Evolutionary conservation across 2,888 invertebrate species (phyloP).

Genomic region (Apodemia mormo): DNA sequence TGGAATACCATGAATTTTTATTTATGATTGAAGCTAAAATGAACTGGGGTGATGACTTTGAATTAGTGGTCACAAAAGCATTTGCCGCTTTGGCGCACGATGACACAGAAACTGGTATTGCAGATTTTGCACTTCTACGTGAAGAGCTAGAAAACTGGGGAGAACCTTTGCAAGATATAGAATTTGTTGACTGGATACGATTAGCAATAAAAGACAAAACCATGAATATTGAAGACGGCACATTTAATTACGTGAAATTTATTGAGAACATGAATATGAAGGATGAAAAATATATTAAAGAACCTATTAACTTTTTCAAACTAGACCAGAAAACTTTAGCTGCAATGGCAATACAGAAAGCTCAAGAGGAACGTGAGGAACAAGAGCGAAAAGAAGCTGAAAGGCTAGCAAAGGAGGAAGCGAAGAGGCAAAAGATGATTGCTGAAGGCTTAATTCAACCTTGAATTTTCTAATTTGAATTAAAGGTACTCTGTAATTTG

Average conservation of each 20-base stretch:
- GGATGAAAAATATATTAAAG: constrained; percentile 58
- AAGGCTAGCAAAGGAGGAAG: constrained; percentile 58
- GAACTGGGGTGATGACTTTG: constrained; percentile 68
- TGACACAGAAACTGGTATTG: constrained; percentile 58
- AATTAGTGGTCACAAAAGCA: constrained; percentile 58
- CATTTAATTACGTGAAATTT: constrained; percentile 60
- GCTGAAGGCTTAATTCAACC: constrained; percentile 59
- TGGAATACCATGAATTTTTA: constrained; percentile 66
- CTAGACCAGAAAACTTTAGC: constrained; percentile 71
- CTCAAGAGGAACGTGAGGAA: constrained; percentile 59
- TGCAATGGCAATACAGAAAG: constrained; percentile 66
- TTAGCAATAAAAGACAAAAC: constrained; percentile 63
- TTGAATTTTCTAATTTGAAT: too few relatives aligned
- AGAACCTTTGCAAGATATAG: constrained; percentile 61
- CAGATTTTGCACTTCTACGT: constrained; percentile 55
- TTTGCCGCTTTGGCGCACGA: constrained; percentile 65
- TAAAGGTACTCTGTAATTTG: too few relatives aligned
- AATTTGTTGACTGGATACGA: constrained; percentile 63
- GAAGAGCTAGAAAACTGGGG: constrained; percentile 67
- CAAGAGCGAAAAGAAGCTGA: constrained; percentile 62
- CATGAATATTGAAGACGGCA: constrained; percentile 53
- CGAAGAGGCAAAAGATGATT: constrained; percentile 62
- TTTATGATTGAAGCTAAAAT: constrained; percentile 75
- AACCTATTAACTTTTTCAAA: constrained; percentile 73
- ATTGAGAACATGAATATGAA: constrained; percentile 70